These are phyloP conservation scores for Cryptomyrus ogoouensis DNA, from an alignment of 2,113 vertebrate genomes.

Conservation along the genomic window DNA sequence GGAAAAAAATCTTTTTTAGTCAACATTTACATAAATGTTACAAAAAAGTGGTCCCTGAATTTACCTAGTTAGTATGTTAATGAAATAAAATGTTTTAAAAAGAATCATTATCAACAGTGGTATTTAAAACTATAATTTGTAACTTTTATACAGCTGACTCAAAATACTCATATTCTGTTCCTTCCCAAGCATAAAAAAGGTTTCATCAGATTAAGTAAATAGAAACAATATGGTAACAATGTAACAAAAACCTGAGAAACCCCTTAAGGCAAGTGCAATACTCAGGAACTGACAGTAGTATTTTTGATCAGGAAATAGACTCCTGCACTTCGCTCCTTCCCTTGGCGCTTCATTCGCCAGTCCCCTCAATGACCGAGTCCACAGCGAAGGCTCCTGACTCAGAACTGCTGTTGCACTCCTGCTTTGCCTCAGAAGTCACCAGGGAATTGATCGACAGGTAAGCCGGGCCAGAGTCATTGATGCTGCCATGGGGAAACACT, in stretches of 20 bases:
- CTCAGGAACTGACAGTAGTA: background rate
- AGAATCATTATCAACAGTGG: background rate
- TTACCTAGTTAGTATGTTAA: background rate
- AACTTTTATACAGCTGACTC: background rate
- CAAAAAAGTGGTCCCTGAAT: background rate
- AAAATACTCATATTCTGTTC: background rate
- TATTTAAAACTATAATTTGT: background rate
- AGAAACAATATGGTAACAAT: background rate
- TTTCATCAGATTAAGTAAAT: background rate
- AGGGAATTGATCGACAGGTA: slow-evolving; percentile 69
- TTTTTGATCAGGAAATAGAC: background rate
- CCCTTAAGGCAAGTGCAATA: background rate
- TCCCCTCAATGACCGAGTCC: slow-evolving; percentile 58
- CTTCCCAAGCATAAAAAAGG: background rate
- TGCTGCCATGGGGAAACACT: slow-evolving; percentile 72
- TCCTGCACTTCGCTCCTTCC: background rate
- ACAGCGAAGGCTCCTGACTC: slow-evolving; percentile 62
- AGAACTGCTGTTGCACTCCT: slow-evolving; percentile 60
- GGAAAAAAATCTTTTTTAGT: background rate
- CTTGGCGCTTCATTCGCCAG: slow-evolving; percentile 53
- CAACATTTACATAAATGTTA: background rate
- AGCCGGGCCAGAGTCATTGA: slow-evolving; percentile 67
- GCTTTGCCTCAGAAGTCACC: slow-evolving; percentile 60
- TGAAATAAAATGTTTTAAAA: background rate
- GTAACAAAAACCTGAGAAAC: background rate